phyloP scores from a whole-genome alignment of 2,113 vertebrate species.

The Oreamnos americanus region DNA sequence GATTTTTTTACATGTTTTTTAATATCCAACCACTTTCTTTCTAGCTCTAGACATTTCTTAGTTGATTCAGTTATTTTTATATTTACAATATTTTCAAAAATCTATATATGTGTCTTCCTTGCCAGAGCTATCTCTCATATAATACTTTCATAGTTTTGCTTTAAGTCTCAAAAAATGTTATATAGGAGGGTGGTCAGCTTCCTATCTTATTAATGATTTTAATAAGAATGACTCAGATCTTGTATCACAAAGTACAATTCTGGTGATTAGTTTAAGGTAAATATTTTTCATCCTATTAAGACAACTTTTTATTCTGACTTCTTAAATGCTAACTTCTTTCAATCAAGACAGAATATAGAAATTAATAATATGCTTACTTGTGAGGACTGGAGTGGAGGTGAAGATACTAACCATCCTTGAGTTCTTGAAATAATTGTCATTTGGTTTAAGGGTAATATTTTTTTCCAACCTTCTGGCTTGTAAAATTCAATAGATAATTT shows the following conservation, averaged over 20 bases:
- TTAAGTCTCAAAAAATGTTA: neutral
- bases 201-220: neutral
- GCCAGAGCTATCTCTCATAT: neutral
- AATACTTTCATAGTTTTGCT: neutral
- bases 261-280: neutral
- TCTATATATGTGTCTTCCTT: neutral
- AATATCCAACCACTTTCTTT: neutral
- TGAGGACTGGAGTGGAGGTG: neutral
- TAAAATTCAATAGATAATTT: neutral
- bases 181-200: neutral
- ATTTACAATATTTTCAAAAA: neutral
- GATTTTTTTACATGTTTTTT: neutral
- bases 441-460: neutral
- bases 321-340: neutral
- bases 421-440: slow-evolving; percentile 4
- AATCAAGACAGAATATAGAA: neutral
- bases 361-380: neutral
- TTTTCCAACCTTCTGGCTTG: neutral
- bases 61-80: slow-evolving; percentile 17
- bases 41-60: neutral
- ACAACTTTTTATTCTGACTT: neutral
- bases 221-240: neutral
- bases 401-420: neutral
- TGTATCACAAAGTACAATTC: neutral
- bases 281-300: neutral